Conservation (phyloP, 2,113 vertebrate species). For the Thryonomys swinderianus region DNA sequence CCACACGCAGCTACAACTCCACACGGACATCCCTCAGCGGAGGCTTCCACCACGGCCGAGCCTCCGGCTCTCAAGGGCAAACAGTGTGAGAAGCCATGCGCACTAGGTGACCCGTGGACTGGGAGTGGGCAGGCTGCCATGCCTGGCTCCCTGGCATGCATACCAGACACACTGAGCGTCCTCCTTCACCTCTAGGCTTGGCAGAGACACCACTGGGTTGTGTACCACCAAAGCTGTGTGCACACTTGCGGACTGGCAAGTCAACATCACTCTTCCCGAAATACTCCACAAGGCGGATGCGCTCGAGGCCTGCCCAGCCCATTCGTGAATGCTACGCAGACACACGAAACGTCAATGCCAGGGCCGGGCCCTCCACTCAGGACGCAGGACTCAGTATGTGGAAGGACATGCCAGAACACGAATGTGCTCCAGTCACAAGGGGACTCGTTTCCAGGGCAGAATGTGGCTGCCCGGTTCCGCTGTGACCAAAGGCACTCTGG, state of each 20-base stretch:
- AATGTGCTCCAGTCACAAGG: not conserved
- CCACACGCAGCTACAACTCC: not conserved
- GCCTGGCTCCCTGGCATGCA: not conserved
- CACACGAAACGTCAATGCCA: not conserved
- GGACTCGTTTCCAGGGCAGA: not conserved
- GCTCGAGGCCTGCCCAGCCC: not conserved
- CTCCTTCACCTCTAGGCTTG: not conserved
- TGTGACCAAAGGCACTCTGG: constrained; percentile 38
- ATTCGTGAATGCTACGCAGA: not conserved
- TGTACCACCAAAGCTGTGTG: not conserved
- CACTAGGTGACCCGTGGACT: not conserved
- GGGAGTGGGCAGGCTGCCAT: not conserved
- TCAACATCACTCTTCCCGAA: not conserved
- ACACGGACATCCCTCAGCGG: not conserved
- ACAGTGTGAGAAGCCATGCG: not conserved
- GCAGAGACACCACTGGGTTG: not conserved
- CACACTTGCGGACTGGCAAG: not conserved
- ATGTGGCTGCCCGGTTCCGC: not conserved
- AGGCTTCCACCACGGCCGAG: not conserved
- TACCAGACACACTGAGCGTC: not conserved
- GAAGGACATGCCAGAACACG: not conserved
- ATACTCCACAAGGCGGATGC: not conserved
- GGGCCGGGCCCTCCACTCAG: not conserved
- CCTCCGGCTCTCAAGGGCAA: constrained; percentile 15
- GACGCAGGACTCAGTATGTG: not conserved